Evolutionary conservation across 2,113 vertebrate genomes (phyloP).

Genomic region (Nycticorax nycticorax): DNA sequence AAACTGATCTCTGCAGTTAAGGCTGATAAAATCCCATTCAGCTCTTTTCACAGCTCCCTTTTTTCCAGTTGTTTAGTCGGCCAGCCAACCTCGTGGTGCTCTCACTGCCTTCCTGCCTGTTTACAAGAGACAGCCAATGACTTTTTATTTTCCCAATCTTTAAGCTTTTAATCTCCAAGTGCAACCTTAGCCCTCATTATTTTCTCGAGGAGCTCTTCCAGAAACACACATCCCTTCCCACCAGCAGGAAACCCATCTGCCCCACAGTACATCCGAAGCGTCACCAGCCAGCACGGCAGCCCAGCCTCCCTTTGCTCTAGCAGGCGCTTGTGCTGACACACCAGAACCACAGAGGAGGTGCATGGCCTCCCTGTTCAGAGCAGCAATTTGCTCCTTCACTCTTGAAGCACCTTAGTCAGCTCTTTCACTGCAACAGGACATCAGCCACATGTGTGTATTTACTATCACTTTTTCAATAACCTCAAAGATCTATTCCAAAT

Average conservation of each 20-base stretch:
- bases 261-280: neutral
- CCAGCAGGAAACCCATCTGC: neutral
- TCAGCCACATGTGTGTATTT: rapidly evolving
- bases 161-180: neutral
- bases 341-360: neutral
- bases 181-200: neutral
- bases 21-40: neutral
- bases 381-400: neutral
- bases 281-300: neutral
- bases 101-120: neutral
- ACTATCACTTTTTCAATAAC: neutral
- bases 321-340: neutral
- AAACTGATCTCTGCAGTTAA: neutral
- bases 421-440: neutral
- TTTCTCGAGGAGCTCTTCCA: neutral
- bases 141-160: neutral
- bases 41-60: neutral
- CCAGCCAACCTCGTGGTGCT: neutral
- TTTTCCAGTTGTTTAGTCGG: neutral
- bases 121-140: neutral
- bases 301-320: neutral
- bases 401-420: neutral
- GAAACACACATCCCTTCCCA: neutral
- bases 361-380: neutral
- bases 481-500: neutral